Conservation (phyloP, 1,140 invertebrate genomes). For the Carcinoscorpius rotundicauda region DNA sequence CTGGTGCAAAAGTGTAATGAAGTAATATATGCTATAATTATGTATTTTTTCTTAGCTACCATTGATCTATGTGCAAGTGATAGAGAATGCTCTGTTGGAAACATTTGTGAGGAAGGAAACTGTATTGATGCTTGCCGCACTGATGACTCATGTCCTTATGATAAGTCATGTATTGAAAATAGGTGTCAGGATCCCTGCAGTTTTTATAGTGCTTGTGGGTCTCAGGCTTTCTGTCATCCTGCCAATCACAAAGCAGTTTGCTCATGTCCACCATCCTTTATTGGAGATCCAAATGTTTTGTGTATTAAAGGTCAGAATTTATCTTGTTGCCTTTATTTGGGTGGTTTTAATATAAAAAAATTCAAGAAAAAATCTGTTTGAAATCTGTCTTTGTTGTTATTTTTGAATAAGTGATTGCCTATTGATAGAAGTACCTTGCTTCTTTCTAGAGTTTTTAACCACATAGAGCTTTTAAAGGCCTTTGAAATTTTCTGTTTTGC, state of each 20-base stretch:
- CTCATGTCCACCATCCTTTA: slow-evolving; percentile 41
- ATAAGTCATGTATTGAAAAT: slow-evolving; percentile 20
- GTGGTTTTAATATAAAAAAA: too few species aligned
- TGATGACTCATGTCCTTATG: slow-evolving; percentile 41
- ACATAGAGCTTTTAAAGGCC: too few species aligned
- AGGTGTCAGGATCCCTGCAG: slow-evolving; percentile 25
- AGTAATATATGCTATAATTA: slow-evolving; percentile 3
- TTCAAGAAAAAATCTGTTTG: too few species aligned
- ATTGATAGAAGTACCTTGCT: too few species aligned
- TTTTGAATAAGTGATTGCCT: too few species aligned
- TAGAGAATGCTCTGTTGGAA: slow-evolving; percentile 53
- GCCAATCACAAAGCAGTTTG: slow-evolving; percentile 70
- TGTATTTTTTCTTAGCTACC: slow-evolving; percentile 3
- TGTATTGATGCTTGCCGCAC: slow-evolving; percentile 20
- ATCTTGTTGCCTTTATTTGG: too few species aligned
- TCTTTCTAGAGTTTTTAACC: too few species aligned
- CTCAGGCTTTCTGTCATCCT: slow-evolving; percentile 33
- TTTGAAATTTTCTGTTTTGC: too few species aligned
- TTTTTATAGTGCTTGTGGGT: slow-evolving; percentile 22
- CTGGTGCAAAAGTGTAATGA: background rate
- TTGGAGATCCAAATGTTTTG: slow-evolving; percentile 48
- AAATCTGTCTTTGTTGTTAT: too few species aligned
- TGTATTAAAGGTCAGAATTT: slow-evolving; percentile 34
- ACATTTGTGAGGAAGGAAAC: slow-evolving; percentile 22
- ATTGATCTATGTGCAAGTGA: slow-evolving; percentile 44